A percentile compares a stretch with the other conserved stretches of the same genome.
phyloP scores from a whole-genome alignment of 2,797 vertebrate genomes.

The Pampus argenteus region DNA sequence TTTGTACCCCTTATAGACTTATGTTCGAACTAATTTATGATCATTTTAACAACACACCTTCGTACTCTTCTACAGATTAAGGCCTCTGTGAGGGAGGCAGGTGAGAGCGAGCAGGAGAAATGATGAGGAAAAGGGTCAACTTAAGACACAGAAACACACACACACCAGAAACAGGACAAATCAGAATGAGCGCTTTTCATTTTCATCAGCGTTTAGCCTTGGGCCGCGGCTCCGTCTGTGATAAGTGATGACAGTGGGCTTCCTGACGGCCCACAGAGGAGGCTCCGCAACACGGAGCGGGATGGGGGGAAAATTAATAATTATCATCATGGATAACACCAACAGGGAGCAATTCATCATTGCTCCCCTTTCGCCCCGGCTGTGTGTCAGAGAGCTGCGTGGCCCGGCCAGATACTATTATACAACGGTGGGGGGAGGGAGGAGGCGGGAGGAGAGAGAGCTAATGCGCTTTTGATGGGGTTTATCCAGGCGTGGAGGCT shows the following conservation, averaged over 20 bases:
- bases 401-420: slow-evolving; percentile 96
- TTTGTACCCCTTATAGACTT: not conserved
- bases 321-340: slow-evolving; percentile 94
- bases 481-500: slow-evolving; percentile 95
- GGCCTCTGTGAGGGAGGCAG: not conserved
- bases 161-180: slow-evolving; percentile 67
- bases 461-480: slow-evolving; percentile 99
- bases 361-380: slow-evolving; percentile 84
- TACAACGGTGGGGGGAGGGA: slow-evolving; percentile 83
- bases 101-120: not conserved
- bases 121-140: slow-evolving; percentile 12
- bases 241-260: slow-evolving; percentile 79
- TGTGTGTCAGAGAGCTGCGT: slow-evolving; percentile 91
- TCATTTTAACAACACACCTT: not conserved
- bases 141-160: slow-evolving; percentile 29
- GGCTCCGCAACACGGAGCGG: slow-evolving; percentile 74
- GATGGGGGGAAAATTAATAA: slow-evolving; percentile 94
- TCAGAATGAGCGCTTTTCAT: slow-evolving; percentile 73
- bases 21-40: not conserved
- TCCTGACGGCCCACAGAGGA: slow-evolving; percentile 76
- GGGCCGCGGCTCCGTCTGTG: slow-evolving; percentile 74
- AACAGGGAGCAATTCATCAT: slow-evolving; percentile 97
- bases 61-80: not conserved
- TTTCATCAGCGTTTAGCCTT: slow-evolving; percentile 79
- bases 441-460: slow-evolving; percentile 74